These are phyloP conservation scores for Chelon auratus DNA, from an alignment of 2,797 vertebrate genomes.

Conservation along the genomic window DNA sequence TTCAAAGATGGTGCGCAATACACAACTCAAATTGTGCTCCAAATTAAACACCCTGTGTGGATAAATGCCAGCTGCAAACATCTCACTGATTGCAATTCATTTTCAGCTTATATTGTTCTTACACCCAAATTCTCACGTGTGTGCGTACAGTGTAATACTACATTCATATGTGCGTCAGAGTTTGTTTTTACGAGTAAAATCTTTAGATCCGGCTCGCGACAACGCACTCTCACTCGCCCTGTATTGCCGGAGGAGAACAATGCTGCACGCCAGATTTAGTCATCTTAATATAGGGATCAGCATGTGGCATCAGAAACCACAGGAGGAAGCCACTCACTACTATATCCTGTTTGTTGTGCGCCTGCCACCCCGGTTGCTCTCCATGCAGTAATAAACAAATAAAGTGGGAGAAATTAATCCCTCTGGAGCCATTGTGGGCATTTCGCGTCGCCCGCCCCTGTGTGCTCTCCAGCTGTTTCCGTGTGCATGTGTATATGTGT, in stretches of 20 bases:
- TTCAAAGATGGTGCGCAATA: no score
- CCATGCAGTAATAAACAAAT: conserved; percentile 76
- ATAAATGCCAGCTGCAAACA: not conserved
- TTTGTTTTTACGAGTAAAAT: no score
- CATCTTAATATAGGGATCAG: conserved; percentile 59
- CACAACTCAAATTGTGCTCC: no score
- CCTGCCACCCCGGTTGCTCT: conserved; percentile 66
- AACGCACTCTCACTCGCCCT: not conserved
- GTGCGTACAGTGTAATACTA: no score
- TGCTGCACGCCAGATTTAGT: conserved; percentile 20
- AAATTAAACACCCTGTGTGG: not conserved
- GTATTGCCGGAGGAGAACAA: conserved; percentile 14
- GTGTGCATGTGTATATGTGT: conserved; percentile 25
- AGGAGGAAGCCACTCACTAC: conserved; percentile 66
- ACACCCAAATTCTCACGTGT: no score
- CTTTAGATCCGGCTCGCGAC: conserved; percentile 5
- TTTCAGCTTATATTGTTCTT: no score
- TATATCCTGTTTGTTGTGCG: conserved; percentile 70
- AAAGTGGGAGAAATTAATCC: conserved; percentile 75
- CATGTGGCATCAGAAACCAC: conserved; percentile 64
- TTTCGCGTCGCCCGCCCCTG: conserved; percentile 66
- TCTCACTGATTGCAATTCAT: not conserved
- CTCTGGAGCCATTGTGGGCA: conserved; percentile 72
- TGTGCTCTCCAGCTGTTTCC: conserved; percentile 66
- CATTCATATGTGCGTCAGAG: no score